Evolutionary conservation across 1,140 invertebrate genomes (phyloP).

Genomic region (Pinna nobilis): DNA sequence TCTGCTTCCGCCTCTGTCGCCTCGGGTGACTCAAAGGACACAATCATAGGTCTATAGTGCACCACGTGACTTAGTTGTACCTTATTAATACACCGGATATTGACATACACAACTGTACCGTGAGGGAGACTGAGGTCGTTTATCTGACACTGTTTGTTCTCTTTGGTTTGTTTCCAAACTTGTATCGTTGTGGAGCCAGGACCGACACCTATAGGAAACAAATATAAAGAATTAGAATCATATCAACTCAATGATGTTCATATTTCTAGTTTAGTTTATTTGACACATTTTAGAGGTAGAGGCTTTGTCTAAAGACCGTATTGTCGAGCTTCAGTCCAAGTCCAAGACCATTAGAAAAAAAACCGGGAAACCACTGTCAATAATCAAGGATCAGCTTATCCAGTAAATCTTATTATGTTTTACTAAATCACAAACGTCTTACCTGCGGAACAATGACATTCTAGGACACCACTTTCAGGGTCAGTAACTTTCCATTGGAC

Average conservation of each 20-base stretch:
- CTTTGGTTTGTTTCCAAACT: background rate
- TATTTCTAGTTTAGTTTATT: too few relatives aligned
- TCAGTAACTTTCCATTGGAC: too few relatives aligned
- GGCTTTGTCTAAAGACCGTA: too few relatives aligned
- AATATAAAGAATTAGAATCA: too few relatives aligned
- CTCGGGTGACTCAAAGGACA: background rate
- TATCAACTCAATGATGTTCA: too few relatives aligned
- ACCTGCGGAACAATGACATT: too few relatives aligned
- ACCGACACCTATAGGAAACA: background rate
- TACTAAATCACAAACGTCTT: background rate
- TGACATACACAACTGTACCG: background rate
- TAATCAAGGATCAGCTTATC: too few relatives aligned
- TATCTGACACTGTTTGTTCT: background rate
- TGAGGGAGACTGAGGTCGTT: background rate
- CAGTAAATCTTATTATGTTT: background rate
- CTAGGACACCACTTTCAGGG: too few relatives aligned
- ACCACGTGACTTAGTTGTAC: background rate
- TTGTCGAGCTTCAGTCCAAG: too few relatives aligned
- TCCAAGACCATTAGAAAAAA: too few relatives aligned
- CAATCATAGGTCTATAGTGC: background rate
- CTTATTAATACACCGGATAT: constrained; percentile 1
- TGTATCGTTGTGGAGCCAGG: background rate
- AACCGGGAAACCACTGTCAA: too few relatives aligned
- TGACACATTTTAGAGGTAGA: too few relatives aligned
- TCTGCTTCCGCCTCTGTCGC: background rate